Base-by-base conservation (phyloP, 2,113 vertebrate genomes). In the Lonchura striata region DNA sequence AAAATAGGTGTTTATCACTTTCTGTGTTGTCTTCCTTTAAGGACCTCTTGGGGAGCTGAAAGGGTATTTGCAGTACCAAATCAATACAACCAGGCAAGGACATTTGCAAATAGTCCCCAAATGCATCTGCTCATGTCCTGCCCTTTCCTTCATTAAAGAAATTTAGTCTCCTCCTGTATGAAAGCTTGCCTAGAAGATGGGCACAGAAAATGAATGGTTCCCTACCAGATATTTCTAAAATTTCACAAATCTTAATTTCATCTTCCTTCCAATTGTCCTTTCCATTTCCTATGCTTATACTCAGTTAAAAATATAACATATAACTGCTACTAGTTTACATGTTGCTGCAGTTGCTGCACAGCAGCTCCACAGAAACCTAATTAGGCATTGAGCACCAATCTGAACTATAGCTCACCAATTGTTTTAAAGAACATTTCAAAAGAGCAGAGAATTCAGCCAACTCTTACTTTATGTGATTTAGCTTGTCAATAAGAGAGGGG, bases 401-500 rank as follows among this genome's bases (percentile, higher is more conserved):
- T 86, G 64, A 94, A 76, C 22, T 81, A 20, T 4, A 63, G 17
- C 30, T 91, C 68, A 56, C 35, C n/a, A 33, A 49, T 35, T 61
- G 28, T 47, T 87, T 77, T 11, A 74, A 33, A 76, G 28, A 63
- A 52, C 15, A 82, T 80, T 70, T 82, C 46, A 68, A 70, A 87
- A 75, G 33, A 76, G 57, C 15, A 39, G 8, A 53, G 21, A 66
- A 53, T 87, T 90, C 44, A 88, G 28, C 23, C 23, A 94, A 53
- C 13, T 59, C 24, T 76, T 65, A 16, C 57, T 60, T 82, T 56
- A 64, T 41, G 44, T 46, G 18, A 90, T 93, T 90, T 94, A 89
- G 54, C 46, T 75, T 89, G 46, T 92, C 64, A 93, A 47, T 86
- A 93, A 92, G 18, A 93, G 46, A 76, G 27, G 46, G 66, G 53